Evolutionary conservation across 1,140 invertebrate genomes (phyloP), one percentile per base, ranked within the genome.

Genomic region (Zeugodacus cucurbitae): DNA sequence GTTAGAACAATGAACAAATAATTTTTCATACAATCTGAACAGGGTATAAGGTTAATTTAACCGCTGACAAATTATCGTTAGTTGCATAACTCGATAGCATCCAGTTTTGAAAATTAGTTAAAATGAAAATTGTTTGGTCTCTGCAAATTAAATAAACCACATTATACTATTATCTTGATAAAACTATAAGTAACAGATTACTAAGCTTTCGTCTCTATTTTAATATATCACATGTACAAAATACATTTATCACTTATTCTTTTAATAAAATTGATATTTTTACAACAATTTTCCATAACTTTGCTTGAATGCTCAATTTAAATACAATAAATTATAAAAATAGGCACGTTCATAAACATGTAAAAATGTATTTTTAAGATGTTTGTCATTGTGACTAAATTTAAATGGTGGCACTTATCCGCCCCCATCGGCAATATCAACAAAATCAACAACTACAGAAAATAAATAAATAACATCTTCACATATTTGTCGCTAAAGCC

Each of bases 361-460:
- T 82, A 82, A n/a, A 62, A 48, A 48, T 82, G 74, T 82, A 82
- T 82, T 82, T 82, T 82, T 82, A 82, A 82, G 74, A 48, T 41
- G 74, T 82, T 82, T 82, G 74, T 82, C 74, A 82, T 82, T 82
- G 74, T n/a, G 44, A 44, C 74, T 82, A 82, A 82, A 82, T 82
- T 82, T 82, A 82, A 82, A 82, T 82, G 37, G 41, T 82, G 41
- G 74, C 74, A 82, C 41, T 82, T 82, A 82, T 8, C 74, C 74
- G n/a, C 74, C 74, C 74, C 44, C 74, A 82, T 14, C 44, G 17
- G 34, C n/a, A 82, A 82, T 48, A 82, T 48, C 20, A 48, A 82
- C 37, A 48, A 48, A 82, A 82, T 26, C 22, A 82, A 11, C 74
- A 82, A 22, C 44, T n/a, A 82, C 22, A 17, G 11, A 64, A 64